Evolutionary conservation across 2,888 invertebrate species (phyloP), one percentile per base, ranked within the genome.

Genomic region (Anagyrus pseudococci): DNA sequence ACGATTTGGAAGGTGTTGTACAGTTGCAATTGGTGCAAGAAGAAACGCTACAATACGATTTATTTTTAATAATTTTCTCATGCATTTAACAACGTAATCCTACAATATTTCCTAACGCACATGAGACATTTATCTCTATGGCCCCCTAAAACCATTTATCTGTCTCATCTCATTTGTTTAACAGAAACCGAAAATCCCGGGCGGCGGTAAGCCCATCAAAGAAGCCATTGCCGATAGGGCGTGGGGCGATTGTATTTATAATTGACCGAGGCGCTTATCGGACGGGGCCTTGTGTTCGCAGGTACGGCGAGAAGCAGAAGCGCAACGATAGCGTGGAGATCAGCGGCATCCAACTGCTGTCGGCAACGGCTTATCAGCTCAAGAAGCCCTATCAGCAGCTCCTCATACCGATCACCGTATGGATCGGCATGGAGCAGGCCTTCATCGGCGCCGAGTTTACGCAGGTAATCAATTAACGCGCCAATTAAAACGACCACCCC

Each of bases 371-470:
- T 64, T 91, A 91, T 77, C 97, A 98, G 77, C 84, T 96, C 75
- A 92, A 91, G 81, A 92, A 96, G 78, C 93, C 92, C 0, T 92
- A 95, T 77, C 96, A 97, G 77, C 91, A 96, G 74, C 85, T 98
- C 6, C 87, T 98, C 37, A 94, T 98, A 68, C 97, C 97, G 1
- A 89, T 98, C 67, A 98, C 98, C 0, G 84, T 98, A 54, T 98
- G 95, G 89, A 96, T 96, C 73, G 98, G 98, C 61, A 92, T 98
- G 88, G 97, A 98, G 78, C 98, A 98, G 79, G 98, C 96, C 0
- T 98, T 96, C 82, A 93, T 96, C 71, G 93, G 94, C 19, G 96
- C 96, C 67, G 93, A 94, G 74, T 94, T 91, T 78, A 94, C 93
- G 6, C 91, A 91, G 85, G 90, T 91, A 79, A 2, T 41, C 41